Evolutionary conservation across 2,888 invertebrate species (phyloP), one percentile per base, ranked within the genome.

Genomic region (Drosophila lacicola): DNA sequence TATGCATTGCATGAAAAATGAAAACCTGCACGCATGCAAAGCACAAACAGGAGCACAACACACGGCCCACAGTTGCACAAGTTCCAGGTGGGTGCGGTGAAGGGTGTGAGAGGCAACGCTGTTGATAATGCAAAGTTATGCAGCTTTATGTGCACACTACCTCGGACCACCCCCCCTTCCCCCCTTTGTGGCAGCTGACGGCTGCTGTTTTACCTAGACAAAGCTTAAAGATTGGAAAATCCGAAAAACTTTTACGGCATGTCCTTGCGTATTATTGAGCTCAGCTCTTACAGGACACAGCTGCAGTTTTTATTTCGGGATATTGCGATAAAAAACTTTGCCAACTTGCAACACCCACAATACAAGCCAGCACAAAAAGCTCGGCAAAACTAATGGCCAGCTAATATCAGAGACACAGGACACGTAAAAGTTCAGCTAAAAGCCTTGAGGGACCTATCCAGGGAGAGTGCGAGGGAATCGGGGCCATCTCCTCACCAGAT

Each of bases 1-100:
- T 85, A 88, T 88, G 75, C 87, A 65, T 21, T 66, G 67, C 78
- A 78, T 74, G 75, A 71, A 78, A 86, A 86, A 73, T 74, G 83
- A 77, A 88, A 88, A 84, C 63, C 65, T 72, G 72, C 82, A 88
- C 72, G 85, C 68, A 67, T 70, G 76, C 80, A 75, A 79, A 64
- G 57, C 46, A 63, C 39, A 56, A 54, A 61, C 36, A 62, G 14
- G n/a, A 39, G 45, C 13, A 33, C 39, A 21, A 37, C 19, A 19
- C n/a, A 33, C n/a, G 41, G 47, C 11, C 39, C 46, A 51, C 42
- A 46, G 46, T 65, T 65, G 60, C 61, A 58, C 29, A 21, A 55
- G 37, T 44, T 56, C 14, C 36, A 10, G n/a, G 5, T 21, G n/a
- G 4, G 2, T 10, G 2, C 10, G 34, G 3, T 4, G 6, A 29